A percentile compares a stretch with the other conserved stretches of the same genome.
phyloP scores from a whole-genome alignment of 2,888 invertebrate species.

The Taphrorychus bicolor region DNA sequence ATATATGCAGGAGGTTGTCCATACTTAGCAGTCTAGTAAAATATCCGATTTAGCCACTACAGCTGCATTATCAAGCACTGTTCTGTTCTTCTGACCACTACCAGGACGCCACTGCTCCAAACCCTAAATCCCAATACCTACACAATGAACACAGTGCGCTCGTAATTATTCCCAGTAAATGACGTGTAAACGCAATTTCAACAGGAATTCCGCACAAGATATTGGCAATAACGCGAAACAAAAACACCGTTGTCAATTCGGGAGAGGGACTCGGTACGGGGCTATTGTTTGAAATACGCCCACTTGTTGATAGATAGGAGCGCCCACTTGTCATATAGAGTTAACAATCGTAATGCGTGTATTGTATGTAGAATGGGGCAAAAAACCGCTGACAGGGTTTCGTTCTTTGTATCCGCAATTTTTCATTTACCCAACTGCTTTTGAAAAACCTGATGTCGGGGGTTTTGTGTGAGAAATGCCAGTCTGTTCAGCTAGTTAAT shows the following conservation, averaged over 20 bases:
- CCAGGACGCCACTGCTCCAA: background rate
- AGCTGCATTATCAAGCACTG: too few relatives aligned
- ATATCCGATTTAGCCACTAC: too few relatives aligned
- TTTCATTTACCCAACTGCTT: background rate
- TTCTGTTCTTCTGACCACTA: too few relatives aligned
- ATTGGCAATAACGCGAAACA: constrained; percentile 14
- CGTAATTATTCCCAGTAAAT: constrained; percentile 10
- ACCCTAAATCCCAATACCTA: background rate
- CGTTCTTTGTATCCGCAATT: background rate
- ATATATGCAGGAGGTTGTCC: too few relatives aligned
- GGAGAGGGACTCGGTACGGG: background rate
- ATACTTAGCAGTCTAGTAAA: too few relatives aligned
- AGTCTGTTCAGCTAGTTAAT: too few relatives aligned
- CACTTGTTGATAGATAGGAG: constrained; percentile 20
- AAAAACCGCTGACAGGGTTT: background rate
- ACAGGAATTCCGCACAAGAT: constrained; percentile 13
- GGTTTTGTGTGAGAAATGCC: too few relatives aligned
- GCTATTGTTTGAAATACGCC: constrained; percentile 7
- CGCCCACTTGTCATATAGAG: constrained; percentile 14
- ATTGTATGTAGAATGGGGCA: background rate
- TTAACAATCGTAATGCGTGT: constrained; percentile 13
- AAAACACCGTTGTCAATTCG: constrained; percentile 11
- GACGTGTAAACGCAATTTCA: constrained; percentile 21
- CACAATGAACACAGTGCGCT: constrained; percentile 2
- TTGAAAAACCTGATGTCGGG: background rate